Conservation (phyloP, 2,113 vertebrate genomes). For the Paedocypris sp. region DNA sequence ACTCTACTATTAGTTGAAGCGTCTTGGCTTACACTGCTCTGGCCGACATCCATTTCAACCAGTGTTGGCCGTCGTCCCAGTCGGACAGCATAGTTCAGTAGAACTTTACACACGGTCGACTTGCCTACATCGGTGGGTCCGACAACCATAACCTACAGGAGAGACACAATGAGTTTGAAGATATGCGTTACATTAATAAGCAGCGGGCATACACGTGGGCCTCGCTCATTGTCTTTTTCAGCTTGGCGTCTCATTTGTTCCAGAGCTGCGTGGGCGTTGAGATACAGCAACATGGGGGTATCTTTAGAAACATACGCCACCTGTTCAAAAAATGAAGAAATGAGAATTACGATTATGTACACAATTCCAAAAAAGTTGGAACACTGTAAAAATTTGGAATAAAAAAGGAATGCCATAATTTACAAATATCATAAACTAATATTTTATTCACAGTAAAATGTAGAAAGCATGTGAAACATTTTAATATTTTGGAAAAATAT, state of each 20-base stretch:
- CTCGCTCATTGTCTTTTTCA: slow-evolving; percentile 84
- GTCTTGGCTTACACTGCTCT: slow-evolving; percentile 70
- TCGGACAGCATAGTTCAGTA: slow-evolving; percentile 90
- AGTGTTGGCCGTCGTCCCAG: slow-evolving; percentile 89
- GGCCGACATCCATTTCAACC: slow-evolving; percentile 92
- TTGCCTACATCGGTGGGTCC: slow-evolving; percentile 93
- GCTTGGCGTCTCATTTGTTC: slow-evolving; percentile 97
- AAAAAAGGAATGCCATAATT: no score
- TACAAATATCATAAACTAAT: no score
- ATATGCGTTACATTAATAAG: not conserved
- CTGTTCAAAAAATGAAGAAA: slow-evolving; percentile 30
- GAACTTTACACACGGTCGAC: slow-evolving; percentile 78
- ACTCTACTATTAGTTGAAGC: not conserved
- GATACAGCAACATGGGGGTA: slow-evolving; percentile 92
- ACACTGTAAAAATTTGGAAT: no score
- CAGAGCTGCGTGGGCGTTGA: slow-evolving; percentile 90
- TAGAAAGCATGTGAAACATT: no score
- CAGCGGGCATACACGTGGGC: slow-evolving; percentile 73
- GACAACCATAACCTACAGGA: slow-evolving; percentile 81
- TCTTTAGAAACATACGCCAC: slow-evolving; percentile 92
- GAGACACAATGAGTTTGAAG: not conserved
- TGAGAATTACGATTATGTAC: no score
- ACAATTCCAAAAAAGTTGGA: no score
- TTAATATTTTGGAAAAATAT: no score
- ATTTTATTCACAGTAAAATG: no score